Evolutionary conservation across 2,113 vertebrate species (phyloP), one percentile per base, ranked within the genome.

Genomic region (Elgaria multicarinata): DNA sequence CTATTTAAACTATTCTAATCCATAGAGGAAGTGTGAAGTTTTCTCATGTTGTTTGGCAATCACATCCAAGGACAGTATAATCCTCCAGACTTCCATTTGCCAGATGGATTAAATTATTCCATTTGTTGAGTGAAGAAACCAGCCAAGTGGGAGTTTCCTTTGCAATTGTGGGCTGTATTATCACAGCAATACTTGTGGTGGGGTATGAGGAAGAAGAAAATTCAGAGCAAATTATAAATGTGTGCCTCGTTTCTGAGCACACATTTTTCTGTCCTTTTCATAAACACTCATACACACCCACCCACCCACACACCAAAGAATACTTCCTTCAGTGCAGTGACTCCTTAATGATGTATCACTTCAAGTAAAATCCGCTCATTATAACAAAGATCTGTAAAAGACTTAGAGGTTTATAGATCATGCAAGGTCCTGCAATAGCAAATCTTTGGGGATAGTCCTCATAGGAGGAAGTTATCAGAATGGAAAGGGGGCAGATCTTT

Each of bases 71-170:
- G 58, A 88, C 77, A 81, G 66, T 71, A 16, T 88, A 87, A 87
- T 88, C 87, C 87, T 84, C 72, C 79, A 89, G 26, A 75, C 74
- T 50, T 46, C 55, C 31, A 20, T 83, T 89, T 84, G 71, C 81
- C 81, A 84, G 72, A 76, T 76, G 87, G 22, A 83, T 89, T 89
- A 84, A 66, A 89, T 84, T 89, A 89, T 83, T 83, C 39, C 42
- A 89, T 76, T 83, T 89, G 36, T 83, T 77, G 72, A 67, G 33
- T 66, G 42, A 69, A 53, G 72, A 76, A 76, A 76, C 55, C 81
- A 89, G 71, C 58, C 80, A 89, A 83, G 44, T 36, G 58, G 87
- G 81, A 89, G 66, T 83, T 84, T 83, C 42, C 87, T 84, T 84
- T 76, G 31, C 18, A 24, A 46, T 53, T 81, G 72, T 64, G 31